Base-by-base conservation (phyloP, 1,140 invertebrate genomes). In the Matsumurasca onukii region DNA sequence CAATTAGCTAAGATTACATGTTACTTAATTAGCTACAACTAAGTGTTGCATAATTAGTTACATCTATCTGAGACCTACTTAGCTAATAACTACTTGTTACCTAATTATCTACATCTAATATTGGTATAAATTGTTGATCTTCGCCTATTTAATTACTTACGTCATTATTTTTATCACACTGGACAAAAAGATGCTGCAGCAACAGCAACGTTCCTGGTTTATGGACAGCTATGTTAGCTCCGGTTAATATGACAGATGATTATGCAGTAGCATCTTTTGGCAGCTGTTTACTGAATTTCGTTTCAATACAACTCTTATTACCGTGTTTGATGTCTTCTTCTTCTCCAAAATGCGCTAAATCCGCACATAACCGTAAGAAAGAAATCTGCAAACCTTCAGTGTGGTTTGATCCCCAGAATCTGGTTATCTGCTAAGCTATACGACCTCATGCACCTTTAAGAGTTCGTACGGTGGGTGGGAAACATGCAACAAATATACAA, bases 311-410 rank as follows among this genome's bases (percentile, higher is more conserved):
- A 24, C 93, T 93, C 80, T 97, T 93, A 68, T 97, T 81, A 78
- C 95, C 91, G 77, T 97, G 93, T 88, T 95, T 96, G 73, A 96
- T 94, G 77, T 95, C 92, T 76, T 96, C 95, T 80, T 97, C 94
- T 77, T 95, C 91, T 92, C 80, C 31, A 81, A n/a, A 80, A 57
- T 49, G 49, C n/a, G n/a, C n/a, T n/a, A n/a, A n/a, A n/a, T n/a
- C n/a, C n/a, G 5, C 5, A 39, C 34, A 39, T 17, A 39, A 17
- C 5, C 34, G n/a, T n/a, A n/a, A 29, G 31, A 13, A 31, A 67
- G 25, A 17, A 39, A 25, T 2, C 15, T 15, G 12, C 45, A 48
- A n/a, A n/a, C n/a, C n/a, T n/a, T n/a, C 39, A 45, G n/a, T n/a
- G n/a, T 45, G n/a, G n/a, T n/a, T n/a, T n/a, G n/a, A n/a, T n/a